phyloP scores from a whole-genome alignment of 2,113 vertebrate genomes.

The Rhinopithecus roxellana region DNA sequence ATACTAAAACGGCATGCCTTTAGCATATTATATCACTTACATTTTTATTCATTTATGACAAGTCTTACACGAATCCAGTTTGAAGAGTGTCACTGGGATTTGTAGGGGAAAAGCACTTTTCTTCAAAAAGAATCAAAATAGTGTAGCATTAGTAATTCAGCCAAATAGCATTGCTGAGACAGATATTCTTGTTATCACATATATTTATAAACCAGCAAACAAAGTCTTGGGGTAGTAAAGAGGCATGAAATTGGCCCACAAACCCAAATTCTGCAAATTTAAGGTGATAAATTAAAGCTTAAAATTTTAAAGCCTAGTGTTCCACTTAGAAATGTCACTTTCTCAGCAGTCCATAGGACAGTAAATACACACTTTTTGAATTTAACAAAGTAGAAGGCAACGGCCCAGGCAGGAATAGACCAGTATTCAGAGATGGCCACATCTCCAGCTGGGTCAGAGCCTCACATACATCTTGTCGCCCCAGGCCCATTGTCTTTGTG shows the following conservation, averaged over 20 bases:
- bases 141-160: not conserved
- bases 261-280: not conserved
- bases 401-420: not conserved
- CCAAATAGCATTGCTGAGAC: not conserved
- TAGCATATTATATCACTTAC: not conserved
- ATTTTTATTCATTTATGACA: not conserved
- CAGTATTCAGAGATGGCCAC: not conserved
- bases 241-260: not conserved
- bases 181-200: not conserved
- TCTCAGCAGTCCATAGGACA: not conserved
- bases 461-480: fast-evolving
- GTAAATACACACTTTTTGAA: not conserved
- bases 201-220: not conserved
- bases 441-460: not conserved
- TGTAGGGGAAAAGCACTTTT: not conserved
- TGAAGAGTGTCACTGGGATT: not conserved
- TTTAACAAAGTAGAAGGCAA: not conserved
- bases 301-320: not conserved
- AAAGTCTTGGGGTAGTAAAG: not conserved
- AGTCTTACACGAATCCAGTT: not conserved
- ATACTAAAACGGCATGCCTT: not conserved
- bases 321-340: not conserved
- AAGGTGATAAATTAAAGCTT: not conserved
- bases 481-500: not conserved
- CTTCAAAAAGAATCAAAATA: not conserved